Evolutionary conservation across 2,113 vertebrate genomes (phyloP).

Genomic region (Pygoscelis adeliae): DNA sequence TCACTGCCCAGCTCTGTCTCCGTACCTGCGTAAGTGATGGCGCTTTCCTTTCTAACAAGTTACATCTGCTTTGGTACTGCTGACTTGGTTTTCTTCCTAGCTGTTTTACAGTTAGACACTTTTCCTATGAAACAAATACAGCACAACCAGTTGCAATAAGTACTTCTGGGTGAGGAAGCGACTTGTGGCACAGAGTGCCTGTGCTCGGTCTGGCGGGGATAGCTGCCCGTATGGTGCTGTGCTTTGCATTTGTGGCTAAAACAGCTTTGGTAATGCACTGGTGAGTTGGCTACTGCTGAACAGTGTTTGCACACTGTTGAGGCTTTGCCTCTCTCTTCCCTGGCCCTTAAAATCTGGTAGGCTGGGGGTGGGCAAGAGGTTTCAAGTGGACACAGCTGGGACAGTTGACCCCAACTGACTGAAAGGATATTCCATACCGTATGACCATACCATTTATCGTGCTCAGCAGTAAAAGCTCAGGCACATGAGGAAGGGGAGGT

Average conservation of each 20-base stretch:
- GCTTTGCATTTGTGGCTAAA: neutral
- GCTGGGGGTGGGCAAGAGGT: neutral
- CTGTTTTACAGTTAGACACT: rapidly evolving
- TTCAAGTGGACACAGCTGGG: neutral
- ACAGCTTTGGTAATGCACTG: neutral
- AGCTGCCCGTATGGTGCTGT: neutral
- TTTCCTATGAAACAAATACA: neutral
- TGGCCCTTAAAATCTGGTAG: neutral
- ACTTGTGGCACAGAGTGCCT: neutral
- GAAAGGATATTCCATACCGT: neutral
- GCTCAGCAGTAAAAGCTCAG: neutral
- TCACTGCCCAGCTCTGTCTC: constrained; percentile 49
- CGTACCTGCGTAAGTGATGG: constrained; percentile 72
- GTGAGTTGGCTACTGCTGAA: neutral
- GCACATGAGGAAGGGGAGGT: neutral
- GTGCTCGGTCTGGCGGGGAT: neutral
- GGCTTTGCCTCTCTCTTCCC: neutral
- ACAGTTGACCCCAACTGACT: neutral
- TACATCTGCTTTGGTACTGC: neutral
- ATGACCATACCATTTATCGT: neutral
- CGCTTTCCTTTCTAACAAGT: neutral
- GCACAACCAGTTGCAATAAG: neutral
- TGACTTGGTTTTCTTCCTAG: neutral
- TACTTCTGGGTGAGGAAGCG: neutral
- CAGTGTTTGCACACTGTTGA: neutral